Percentiles rank a stretch among this genome's conserved stretches.
Conservation (phyloP, 2,888 invertebrate species). For the Bhutanitis thaidina region DNA sequence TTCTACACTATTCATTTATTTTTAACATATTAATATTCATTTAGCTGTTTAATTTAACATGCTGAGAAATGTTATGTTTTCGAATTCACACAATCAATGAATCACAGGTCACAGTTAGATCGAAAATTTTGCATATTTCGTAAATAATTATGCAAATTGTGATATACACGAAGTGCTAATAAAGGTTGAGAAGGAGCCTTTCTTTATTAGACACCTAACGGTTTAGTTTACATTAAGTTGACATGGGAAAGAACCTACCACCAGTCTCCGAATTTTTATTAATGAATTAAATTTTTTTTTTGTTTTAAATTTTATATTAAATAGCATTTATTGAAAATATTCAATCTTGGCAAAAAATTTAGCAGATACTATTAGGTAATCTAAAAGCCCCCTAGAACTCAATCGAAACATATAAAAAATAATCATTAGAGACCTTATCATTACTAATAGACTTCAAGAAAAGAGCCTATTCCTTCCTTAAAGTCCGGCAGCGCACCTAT, state of each 20-base stretch:
- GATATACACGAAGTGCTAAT: background rate
- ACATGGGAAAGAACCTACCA: constrained; percentile 5
- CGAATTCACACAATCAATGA: constrained; percentile 10
- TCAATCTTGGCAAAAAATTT: no score
- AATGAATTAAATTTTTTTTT: background rate
- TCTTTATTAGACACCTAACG: constrained; percentile 6
- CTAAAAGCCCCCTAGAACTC: no score
- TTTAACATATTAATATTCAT: constrained; percentile 15
- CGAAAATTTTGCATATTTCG: constrained; percentile 14
- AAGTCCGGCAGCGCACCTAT: no score
- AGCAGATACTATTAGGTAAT: no score
- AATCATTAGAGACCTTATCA: no score
- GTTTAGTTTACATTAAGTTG: background rate
- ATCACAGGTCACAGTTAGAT: background rate
- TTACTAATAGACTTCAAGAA: no score
- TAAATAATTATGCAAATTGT: constrained; percentile 16
- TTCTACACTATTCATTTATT: no score
- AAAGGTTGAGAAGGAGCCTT: background rate
- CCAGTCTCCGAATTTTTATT: background rate
- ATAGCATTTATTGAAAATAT: no score
- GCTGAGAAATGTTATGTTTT: constrained; percentile 6
- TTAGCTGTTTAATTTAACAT: background rate
- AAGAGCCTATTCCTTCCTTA: no score
- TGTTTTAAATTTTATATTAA: no score
- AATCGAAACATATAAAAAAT: no score